Conservation (phyloP, 1,140 invertebrate species). For the Plutomurus gul region DNA sequence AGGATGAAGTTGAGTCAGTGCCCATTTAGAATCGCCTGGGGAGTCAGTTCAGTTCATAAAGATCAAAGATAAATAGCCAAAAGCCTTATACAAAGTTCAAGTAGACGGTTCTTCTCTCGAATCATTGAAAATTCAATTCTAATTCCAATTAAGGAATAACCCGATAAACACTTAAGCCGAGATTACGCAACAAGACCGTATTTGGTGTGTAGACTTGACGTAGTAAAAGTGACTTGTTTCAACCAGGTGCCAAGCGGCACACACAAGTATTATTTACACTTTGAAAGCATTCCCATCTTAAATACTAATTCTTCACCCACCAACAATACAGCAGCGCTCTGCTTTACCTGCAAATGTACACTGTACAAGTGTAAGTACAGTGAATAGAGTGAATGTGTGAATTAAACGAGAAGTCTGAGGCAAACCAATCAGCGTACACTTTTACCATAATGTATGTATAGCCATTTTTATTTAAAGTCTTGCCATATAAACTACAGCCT, state of each 20-base stretch:
- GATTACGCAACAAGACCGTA: slow-evolving; percentile 1
- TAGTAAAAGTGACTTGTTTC: slow-evolving; percentile 18
- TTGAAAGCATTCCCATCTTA: no score
- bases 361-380: no score
- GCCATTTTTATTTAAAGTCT: slow-evolving; percentile 12
- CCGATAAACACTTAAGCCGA: slow-evolving; percentile 23
- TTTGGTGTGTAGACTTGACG: background rate
- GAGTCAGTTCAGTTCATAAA: background rate
- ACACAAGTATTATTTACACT: slow-evolving; percentile 10
- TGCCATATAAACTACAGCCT: background rate
- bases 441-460: background rate
- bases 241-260: background rate
- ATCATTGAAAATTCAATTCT: background rate
- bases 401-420: background rate
- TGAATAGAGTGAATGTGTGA: no score
- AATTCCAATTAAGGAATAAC: slow-evolving; percentile 22
- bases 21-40: background rate
- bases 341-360: no score
- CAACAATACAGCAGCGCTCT: no score
- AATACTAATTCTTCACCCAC: no score
- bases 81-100: background rate
- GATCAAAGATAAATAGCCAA: slow-evolving; percentile 28
- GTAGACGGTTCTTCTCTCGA: background rate
- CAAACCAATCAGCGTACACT: background rate
- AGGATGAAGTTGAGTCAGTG: background rate